phyloP scores from a whole-genome alignment of 2,113 vertebrate genomes.

The Phycodurus eques region DNA sequence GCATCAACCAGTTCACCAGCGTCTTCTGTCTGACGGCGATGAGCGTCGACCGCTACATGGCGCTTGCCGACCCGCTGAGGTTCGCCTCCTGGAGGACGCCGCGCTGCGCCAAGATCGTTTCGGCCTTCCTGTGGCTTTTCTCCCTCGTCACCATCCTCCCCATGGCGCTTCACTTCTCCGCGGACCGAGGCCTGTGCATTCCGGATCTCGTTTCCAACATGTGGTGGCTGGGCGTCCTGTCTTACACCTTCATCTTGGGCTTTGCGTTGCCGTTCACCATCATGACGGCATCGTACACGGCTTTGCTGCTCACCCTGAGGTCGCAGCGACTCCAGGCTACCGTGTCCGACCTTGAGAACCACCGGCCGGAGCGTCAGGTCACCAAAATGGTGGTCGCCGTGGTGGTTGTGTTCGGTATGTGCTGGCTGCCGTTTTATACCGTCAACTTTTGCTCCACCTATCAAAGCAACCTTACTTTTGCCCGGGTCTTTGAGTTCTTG shows the following conservation, averaged over 20 bases:
- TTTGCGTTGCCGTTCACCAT: conserved; percentile 69
- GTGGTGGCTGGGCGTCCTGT: conserved; percentile 68
- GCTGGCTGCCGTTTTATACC: conserved; percentile 78
- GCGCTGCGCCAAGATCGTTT: conserved; percentile 57
- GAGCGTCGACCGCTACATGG: conserved; percentile 78
- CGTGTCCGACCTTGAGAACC: conserved; percentile 21
- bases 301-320: conserved; percentile 61
- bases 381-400: conserved; percentile 74
- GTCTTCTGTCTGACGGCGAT: conserved; percentile 75
- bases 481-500: conserved; percentile 64
- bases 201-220: conserved; percentile 36
- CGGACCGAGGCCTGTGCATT: conserved; percentile 51
- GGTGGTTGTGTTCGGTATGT: conserved; percentile 69
- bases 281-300: conserved; percentile 65
- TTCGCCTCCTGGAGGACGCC: conserved; percentile 68
- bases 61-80: conserved; percentile 60
- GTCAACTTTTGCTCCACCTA: conserved; percentile 72
- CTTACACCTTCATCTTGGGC: conserved; percentile 73
- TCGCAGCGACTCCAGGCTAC: conserved; percentile 14
- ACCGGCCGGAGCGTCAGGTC: conserved; percentile 64
- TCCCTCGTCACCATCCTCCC: conserved; percentile 74
- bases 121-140: conserved; percentile 66
- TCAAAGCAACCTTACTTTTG: conserved; percentile 32
- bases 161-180: conserved; percentile 71
- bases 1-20: conserved; percentile 80